Evolutionary conservation across 2,888 invertebrate genomes (phyloP), one percentile per base, ranked within the genome.

Genomic region (Augochlorella aurata): DNA sequence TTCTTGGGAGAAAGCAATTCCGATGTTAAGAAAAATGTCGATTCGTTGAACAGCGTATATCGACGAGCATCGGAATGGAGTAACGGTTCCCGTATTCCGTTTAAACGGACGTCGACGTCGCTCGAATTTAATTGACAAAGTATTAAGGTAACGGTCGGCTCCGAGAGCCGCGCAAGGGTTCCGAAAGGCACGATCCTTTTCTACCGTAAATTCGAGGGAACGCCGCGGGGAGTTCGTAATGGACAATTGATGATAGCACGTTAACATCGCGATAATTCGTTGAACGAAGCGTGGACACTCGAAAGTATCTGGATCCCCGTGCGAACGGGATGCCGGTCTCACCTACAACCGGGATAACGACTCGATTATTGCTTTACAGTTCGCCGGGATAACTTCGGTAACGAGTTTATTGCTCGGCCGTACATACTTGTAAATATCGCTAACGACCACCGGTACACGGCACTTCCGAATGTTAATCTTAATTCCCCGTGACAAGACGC

Each of bases 311-410:
- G 67, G 70, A 81, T 47, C 73, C 61, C 12, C 47, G 21, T 12
- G 49, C 49, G 61, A 75, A 63, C 69, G 84, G 79, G 81, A 72
- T 45, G 65, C 80, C 67, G 76, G 38, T 38, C 82, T 79, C 85
- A 73, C 80, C 85, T 83, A 84, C 85, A 85, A 86, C 84, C 85
- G 84, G 88, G 80, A 89, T 90, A 90, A 90, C 89, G 88, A 89
- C 88, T 88, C 91, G 91, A 91, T 90, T 90, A 90, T 88, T 85
- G 87, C 86, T 89, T 89, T 82, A 83, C 82, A 84, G 87, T 88
- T 85, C 18, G 63, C 63, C 83, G 74, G 80, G 72, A 81, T 85
- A 85, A 85, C 85, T 86, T 84, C 89, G 50, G 87, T 82, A 88
- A 88, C 88, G 85, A 87, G 88, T 88, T 88, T 88, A 88, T 87